These are phyloP conservation scores for Spinus olivaceus DNA, from an alignment of 2,797 vertebrate genomes.

Conservation along the genomic window DNA sequence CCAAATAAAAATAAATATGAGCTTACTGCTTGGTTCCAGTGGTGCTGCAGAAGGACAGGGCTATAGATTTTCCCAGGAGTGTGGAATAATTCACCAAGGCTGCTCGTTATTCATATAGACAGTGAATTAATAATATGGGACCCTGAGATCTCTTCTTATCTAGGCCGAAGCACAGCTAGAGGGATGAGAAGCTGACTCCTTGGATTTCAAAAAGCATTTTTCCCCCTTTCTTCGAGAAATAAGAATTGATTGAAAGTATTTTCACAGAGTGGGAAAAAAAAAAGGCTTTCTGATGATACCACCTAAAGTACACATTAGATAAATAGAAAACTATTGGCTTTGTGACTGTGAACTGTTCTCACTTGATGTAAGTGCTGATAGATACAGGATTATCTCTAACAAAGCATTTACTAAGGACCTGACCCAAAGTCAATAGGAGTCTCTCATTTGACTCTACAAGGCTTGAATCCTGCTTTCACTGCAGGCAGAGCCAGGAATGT, in stretches of 20 bases:
- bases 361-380: constrained; percentile 63
- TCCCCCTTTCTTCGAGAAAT: constrained; percentile 59
- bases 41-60: constrained; percentile 71
- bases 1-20: constrained; percentile 50
- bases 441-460: background rate
- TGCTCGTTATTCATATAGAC: constrained; percentile 86
- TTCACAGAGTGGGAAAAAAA: constrained; percentile 20
- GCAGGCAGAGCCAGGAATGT: background rate
- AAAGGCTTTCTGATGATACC: constrained; percentile 57
- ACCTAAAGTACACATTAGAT: constrained; percentile 62
- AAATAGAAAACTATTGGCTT: constrained; percentile 70
- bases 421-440: constrained; percentile 29
- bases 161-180: constrained; percentile 77
- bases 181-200: constrained; percentile 79
- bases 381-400: constrained; percentile 52
- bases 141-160: constrained; percentile 84
- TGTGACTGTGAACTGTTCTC: constrained; percentile 50
- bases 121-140: constrained; percentile 87
- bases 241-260: constrained; percentile 73
- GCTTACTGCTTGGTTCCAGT: constrained; percentile 53
- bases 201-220: constrained; percentile 79
- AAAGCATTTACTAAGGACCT: constrained; percentile 56
- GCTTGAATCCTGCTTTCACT: background rate
- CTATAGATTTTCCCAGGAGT: constrained; percentile 82
- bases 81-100: constrained; percentile 79